Evolutionary conservation across 2,888 invertebrate genomes (phyloP).

Genomic region (Hydraecia micacea): DNA sequence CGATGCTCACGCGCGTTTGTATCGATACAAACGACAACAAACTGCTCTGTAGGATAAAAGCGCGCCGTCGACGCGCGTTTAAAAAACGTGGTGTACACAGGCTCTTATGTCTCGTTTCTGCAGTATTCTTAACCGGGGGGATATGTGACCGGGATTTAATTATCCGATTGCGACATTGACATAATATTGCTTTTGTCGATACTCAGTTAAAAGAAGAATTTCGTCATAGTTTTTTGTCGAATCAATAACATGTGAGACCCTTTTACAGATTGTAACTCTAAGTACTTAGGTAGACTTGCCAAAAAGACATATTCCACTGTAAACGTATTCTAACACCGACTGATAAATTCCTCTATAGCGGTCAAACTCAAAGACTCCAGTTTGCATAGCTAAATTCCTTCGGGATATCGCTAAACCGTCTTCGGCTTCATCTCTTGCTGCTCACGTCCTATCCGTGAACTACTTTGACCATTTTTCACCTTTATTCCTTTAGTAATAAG

Average conservation of each 20-base stretch:
- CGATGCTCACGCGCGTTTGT: too few species aligned
- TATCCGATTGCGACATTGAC: background rate
- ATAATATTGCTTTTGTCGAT: background rate
- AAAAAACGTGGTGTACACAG: too few species aligned
- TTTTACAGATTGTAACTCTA: background rate
- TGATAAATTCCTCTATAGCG: slow-evolving; percentile 18
- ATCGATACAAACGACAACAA: too few species aligned
- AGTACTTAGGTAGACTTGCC: background rate
- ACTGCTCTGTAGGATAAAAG: too few species aligned
- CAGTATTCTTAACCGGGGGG: background rate
- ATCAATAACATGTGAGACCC: background rate
- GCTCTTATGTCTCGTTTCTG: too few species aligned
- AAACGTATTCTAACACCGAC: slow-evolving; percentile 4
- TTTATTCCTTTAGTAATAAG: slow-evolving; percentile 2
- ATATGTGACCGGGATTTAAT: background rate
- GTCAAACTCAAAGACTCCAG: slow-evolving; percentile 32
- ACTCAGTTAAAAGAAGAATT: background rate
- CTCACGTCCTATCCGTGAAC: slow-evolving; percentile 28
- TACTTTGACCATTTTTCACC: slow-evolving; percentile 14
- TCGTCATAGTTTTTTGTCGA: background rate
- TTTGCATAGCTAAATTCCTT: slow-evolving; percentile 44
- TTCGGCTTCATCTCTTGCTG: slow-evolving; percentile 19
- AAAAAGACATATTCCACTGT: background rate
- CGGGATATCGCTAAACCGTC: slow-evolving; percentile 43
- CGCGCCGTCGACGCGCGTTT: too few species aligned